These are phyloP conservation scores for Aix galericulata DNA, from an alignment of 2,113 vertebrate species.

Conservation along the genomic window DNA sequence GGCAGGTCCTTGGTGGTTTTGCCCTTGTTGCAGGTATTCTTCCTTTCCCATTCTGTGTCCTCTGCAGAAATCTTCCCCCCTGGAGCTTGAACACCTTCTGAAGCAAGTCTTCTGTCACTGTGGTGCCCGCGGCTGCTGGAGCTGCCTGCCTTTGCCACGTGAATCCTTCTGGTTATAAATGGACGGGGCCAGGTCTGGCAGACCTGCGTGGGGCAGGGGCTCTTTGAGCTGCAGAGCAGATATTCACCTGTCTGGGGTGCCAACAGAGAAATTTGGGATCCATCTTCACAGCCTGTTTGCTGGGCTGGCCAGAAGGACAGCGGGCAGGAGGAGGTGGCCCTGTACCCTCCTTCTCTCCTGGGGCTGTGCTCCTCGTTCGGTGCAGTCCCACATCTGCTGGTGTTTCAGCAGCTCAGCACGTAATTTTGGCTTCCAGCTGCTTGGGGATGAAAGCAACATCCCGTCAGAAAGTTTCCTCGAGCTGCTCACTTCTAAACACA, in stretches of 20 bases:
- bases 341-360: background rate
- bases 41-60: background rate
- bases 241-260: background rate
- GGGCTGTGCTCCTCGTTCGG: background rate
- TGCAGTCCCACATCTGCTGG: background rate
- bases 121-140: background rate
- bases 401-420: background rate
- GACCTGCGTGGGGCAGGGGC: background rate
- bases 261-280: background rate
- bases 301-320: background rate
- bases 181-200: background rate
- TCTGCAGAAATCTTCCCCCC: background rate
- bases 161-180: background rate
- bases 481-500: background rate
- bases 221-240: background rate
- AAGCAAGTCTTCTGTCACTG: background rate
- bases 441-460: background rate
- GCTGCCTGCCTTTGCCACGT: background rate
- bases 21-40: background rate
- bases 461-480: background rate
- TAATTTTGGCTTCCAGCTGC: background rate
- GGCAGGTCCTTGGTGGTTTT: background rate
- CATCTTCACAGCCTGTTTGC: background rate
- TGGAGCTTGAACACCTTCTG: background rate
- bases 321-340: background rate